Evolutionary conservation across 2,888 invertebrate species (phyloP).

Genomic region (Diarsia brunnea): DNA sequence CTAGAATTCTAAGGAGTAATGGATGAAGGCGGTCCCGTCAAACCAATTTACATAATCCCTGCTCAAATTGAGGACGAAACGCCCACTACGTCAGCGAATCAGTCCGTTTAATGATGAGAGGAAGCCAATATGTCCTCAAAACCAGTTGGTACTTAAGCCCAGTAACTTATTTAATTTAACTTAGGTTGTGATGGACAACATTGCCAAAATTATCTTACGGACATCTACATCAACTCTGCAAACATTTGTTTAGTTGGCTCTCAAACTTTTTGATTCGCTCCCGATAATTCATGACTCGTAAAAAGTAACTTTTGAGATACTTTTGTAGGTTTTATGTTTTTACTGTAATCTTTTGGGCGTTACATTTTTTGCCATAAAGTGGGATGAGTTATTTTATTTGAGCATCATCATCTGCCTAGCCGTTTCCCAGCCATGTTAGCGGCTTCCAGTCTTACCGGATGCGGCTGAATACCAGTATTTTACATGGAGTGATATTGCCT

Average conservation of each 20-base stretch:
- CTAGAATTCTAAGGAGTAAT: slow-evolving; percentile 25
- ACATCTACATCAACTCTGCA: slow-evolving; percentile 10
- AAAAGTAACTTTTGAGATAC: slow-evolving; percentile 26
- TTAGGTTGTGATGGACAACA: slow-evolving; percentile 27
- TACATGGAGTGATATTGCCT: too few relatives aligned
- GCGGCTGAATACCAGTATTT: too few relatives aligned
- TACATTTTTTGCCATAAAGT: slow-evolving; percentile 27
- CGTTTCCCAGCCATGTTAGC: too few relatives aligned
- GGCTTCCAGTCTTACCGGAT: too few relatives aligned
- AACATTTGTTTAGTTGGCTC: slow-evolving; percentile 34
- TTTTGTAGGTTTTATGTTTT: slow-evolving; percentile 24
- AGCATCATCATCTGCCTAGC: too few relatives aligned
- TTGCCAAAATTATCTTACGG: slow-evolving; percentile 20
- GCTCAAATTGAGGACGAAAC: slow-evolving; percentile 55
- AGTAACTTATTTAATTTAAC: slow-evolving; percentile 59
- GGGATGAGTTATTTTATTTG: background rate
- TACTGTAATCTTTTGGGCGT: background rate
- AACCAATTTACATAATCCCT: slow-evolving; percentile 39
- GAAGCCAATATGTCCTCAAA: slow-evolving; percentile 22
- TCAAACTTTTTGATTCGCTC: slow-evolving; percentile 36
- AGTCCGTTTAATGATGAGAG: slow-evolving; percentile 35
- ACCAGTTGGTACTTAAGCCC: background rate
- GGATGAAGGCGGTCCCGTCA: slow-evolving; percentile 13
- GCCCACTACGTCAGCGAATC: slow-evolving; percentile 30
- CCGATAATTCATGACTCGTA: slow-evolving; percentile 29